phyloP scores from a whole-genome alignment of 2,797 vertebrate species.

The Sciaenops ocellatus region DNA sequence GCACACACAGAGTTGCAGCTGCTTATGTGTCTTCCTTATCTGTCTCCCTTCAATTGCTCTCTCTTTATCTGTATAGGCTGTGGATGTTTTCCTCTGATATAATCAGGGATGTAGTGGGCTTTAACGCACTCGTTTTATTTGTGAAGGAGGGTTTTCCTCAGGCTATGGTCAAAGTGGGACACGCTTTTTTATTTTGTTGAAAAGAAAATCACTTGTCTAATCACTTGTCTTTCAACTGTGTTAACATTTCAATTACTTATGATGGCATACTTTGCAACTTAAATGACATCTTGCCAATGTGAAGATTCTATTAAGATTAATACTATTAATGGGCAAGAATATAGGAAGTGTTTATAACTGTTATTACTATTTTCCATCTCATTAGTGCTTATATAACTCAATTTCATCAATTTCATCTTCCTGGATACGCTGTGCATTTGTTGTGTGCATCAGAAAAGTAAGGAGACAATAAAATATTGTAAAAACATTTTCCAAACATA shows the following conservation, averaged over 20 bases:
- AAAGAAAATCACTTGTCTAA: no score
- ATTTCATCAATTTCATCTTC: not conserved
- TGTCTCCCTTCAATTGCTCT: constrained; percentile 2
- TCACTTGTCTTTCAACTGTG: not conserved
- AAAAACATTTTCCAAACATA: not conserved
- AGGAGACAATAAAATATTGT: not conserved
- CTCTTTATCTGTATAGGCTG: constrained; percentile 1
- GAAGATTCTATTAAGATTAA: not conserved
- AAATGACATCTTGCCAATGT: not conserved
- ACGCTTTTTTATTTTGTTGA: not conserved
- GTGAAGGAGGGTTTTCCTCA: not conserved
- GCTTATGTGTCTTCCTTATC: constrained; percentile 12
- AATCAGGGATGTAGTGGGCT: constrained; percentile 2
- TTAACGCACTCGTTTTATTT: not conserved
- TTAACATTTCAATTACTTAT: not conserved
- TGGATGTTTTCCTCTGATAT: constrained; percentile 29
- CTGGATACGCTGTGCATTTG: not conserved
- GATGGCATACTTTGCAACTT: not conserved
- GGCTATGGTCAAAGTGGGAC: not conserved
- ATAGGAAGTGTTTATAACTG: not conserved
- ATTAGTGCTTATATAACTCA: not conserved
- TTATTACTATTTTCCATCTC: not conserved
- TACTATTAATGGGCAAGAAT: not conserved
- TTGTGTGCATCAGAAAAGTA: not conserved
- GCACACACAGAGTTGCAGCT: not conserved